Conservation (phyloP, 2,113 vertebrate species). For the Hydropotes inermis region DNA sequence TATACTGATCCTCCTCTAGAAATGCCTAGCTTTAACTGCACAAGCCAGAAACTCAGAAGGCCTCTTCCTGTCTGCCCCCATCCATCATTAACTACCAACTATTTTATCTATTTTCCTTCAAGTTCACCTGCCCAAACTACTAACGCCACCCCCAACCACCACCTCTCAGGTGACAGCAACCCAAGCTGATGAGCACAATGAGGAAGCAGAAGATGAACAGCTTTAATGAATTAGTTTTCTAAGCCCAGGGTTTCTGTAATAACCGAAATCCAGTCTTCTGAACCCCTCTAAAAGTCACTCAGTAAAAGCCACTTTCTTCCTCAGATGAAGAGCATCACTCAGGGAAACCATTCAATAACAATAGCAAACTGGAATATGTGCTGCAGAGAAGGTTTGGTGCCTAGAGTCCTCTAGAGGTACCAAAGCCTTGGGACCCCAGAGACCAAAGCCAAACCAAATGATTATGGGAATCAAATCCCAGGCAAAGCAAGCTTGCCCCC, state of each 20-base stretch:
- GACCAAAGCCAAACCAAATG: background rate
- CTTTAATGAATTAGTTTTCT: conserved; percentile 27
- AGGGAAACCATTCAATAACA: background rate
- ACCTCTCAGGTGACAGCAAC: background rate
- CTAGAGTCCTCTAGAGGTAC: background rate
- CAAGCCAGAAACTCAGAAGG: background rate
- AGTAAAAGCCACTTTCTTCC: conserved; percentile 39
- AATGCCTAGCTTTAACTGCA: background rate
- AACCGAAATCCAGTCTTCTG: background rate
- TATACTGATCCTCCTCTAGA: background rate
- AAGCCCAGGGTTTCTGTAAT: background rate
- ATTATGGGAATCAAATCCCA: background rate
- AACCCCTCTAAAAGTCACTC: conserved; percentile 20
- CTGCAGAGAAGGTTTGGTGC: background rate
- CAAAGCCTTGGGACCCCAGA: background rate
- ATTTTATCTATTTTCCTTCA: background rate
- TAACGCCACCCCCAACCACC: background rate
- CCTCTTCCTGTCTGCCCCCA: background rate
- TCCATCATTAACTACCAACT: background rate
- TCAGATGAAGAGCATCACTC: background rate
- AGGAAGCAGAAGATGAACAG: background rate
- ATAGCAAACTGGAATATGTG: background rate
- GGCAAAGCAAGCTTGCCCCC: background rate
- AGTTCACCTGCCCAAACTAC: conserved; percentile 1
- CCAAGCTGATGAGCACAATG: background rate